Evolutionary conservation across 2,113 vertebrate genomes (phyloP), one percentile per base, ranked within the genome.

Genomic region (Caretta caretta): DNA sequence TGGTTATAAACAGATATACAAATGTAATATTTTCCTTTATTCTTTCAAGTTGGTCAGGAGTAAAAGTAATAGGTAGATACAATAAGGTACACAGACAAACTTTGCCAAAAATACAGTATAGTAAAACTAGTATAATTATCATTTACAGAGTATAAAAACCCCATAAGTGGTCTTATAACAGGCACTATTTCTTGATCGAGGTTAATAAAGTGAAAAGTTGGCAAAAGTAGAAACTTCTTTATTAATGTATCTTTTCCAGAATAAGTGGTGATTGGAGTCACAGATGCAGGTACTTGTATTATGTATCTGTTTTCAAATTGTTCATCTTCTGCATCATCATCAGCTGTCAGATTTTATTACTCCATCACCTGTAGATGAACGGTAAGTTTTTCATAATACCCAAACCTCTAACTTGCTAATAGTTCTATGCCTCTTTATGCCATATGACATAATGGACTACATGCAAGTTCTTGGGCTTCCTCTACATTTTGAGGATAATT

Each of bases 271-370:
- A 24, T 50, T 89, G 22, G 80, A 81, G 78, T 93, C n/a, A 8
- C 75, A 0, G 4, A 86, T 89, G 12, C 46, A 72, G 90, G 49
- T 1, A 0, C 35, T 27, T 49, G 31, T 2, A 22, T 27, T 87
- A 56, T 86, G 11, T 49, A 17, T 82, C 42, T 93, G 1, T 49
- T 87, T 87, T 84, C 49, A 72, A 25, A 4, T 6, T 89, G 56
- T 95, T 95, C 94, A 95, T 78, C 25, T 78, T 78, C 75, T 78
- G 75, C 13, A 78, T 48, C 6, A 5, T 95, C 93, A 93, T 83
- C 83, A 88, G 48, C 48, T 95, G 69, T 93, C 91, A 89, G 84
- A 85, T 75, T 57, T 16, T 56, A 19, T 90, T 56, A 19, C 9
- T 80, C 2, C 54, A 42, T 46, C 6, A 10, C n/a, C 13, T 54